Base-by-base conservation (phyloP, 2,888 invertebrate species). In the Drosophila pseudotalamancana region DNA sequence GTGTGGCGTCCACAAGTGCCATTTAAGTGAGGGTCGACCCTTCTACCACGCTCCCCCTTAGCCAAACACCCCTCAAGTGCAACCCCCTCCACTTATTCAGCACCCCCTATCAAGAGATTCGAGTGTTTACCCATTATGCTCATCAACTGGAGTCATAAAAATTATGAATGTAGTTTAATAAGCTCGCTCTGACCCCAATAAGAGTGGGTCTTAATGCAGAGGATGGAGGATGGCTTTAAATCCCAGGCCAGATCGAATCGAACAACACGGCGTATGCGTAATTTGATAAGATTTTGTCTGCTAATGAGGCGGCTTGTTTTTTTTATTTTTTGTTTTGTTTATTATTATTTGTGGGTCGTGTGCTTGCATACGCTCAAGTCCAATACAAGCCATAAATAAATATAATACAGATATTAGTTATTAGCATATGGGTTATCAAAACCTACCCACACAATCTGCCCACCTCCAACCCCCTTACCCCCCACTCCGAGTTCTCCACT, bases 351-450 rank as follows among this genome's bases (percentile, higher is more conserved):
- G 18, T 46, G 29, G 67, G 48, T 59, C 83, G 77, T 76, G 84
- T 67, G 80, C 77, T 66, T 72, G 85, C 85, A 77, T 74, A 71
- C 71, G 75, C 40, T 55, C 69, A 40, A 60, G 31, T 60, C 46
- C 49, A 85, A 75, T 63, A 82, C 65, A 82, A 68, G 79, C 81
- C 77, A 81, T 84, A 87, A 78, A 86, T 84, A 87, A 74, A 81
- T 84, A 81, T 87, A 84, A 84, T 87, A 74, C 72, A 66, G 80
- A 84, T 87, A 81, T 81, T 81, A 77, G 81, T 72, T 87, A 77
- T 81, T 87, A 87, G 87, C 81, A 77, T 87, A 77, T 81, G 87
- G 85, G 59, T 71, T 80, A 81, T 81, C 77, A 48, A 46, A 18
- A 46, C 54, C 50, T 57, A 19, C 43, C 55, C 35, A 14, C 19